Evolutionary conservation across 2,797 vertebrate species (phyloP).

Genomic region (Takifugu rubripes): DNA sequence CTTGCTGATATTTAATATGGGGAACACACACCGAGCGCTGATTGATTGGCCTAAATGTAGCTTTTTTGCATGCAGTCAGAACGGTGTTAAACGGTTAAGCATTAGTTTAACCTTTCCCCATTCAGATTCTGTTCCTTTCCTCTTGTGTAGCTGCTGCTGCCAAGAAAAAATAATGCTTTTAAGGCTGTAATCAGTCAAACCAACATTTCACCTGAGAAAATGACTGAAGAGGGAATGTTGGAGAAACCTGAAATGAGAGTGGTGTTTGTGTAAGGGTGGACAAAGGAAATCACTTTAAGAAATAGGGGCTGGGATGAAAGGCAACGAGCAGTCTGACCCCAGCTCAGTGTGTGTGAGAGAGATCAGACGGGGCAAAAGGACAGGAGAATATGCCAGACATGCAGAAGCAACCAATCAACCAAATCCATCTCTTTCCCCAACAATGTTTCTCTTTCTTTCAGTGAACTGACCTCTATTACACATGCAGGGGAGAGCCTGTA

Average conservation of each 20-base stretch:
- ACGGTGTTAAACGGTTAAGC: too few relatives aligned
- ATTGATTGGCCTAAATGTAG: slow-evolving; percentile 66
- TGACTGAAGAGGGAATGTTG: slow-evolving; percentile 7
- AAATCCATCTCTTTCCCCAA: slow-evolving; percentile 62
- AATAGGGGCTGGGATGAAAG: slow-evolving; percentile 29
- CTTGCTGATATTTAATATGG: slow-evolving; percentile 72
- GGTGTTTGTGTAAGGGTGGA: slow-evolving; percentile 17
- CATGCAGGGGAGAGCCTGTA: slow-evolving; percentile 77
- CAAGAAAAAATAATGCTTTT: background rate
- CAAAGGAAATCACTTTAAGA: slow-evolving; percentile 46
- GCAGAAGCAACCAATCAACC: slow-evolving; percentile 64
- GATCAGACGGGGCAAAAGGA: slow-evolving; percentile 33
- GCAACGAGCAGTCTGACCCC: slow-evolving; percentile 26
- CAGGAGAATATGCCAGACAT: slow-evolving; percentile 48
- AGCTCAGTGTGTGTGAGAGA: slow-evolving; percentile 15
- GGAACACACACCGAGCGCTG: slow-evolving; percentile 19
- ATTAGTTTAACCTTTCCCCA: background rate
- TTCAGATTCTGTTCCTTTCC: background rate
- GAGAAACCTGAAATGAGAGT: slow-evolving; percentile 10
- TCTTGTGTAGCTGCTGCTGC: background rate
- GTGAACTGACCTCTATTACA: slow-evolving; percentile 79
- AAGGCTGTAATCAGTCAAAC: background rate
- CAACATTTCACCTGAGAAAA: slow-evolving; percentile 2
- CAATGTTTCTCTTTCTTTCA: slow-evolving; percentile 41
- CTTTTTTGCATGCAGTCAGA: slow-evolving; percentile 26